A percentile compares a stretch with the other conserved stretches of the same genome.
These are phyloP conservation scores for Maniola jurtina DNA, from an alignment of 1,140 invertebrate genomes.

Conservation along the genomic window DNA sequence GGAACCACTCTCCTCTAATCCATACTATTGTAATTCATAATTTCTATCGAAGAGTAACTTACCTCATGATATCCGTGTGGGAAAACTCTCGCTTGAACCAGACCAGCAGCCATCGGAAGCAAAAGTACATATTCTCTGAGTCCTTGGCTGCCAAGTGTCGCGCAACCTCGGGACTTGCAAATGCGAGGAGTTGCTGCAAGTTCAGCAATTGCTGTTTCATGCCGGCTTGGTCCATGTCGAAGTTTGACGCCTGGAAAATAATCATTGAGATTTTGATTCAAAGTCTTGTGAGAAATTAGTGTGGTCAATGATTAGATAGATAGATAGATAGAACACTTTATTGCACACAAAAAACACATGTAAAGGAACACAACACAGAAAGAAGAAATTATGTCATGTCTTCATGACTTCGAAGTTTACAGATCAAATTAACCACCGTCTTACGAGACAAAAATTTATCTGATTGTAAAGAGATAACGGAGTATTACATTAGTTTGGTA, in stretches of 20 bases:
- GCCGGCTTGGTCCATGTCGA: constrained; percentile 97
- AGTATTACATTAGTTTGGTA: no score
- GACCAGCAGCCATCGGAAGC: constrained; percentile 95
- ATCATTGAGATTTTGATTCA: neutral
- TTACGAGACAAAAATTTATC: no score
- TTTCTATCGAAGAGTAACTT: constrained; percentile 1
- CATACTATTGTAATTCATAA: neutral
- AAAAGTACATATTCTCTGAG: constrained; percentile 99
- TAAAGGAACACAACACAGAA: no score
- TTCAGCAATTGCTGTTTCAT: constrained; percentile 96
- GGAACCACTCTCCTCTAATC: no score
- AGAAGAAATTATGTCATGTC: no score
- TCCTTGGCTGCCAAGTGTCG: constrained; percentile 94
- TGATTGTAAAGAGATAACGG: no score
- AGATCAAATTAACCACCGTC: no score
- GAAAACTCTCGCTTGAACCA: constrained; percentile 91
- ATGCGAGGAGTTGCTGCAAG: constrained; percentile 88
- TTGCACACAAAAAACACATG: no score
- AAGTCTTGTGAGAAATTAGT: no score
- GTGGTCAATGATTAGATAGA: no score
- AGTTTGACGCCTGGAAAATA: constrained; percentile 88
- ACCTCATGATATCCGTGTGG: constrained; percentile 85
- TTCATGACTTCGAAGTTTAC: no score
- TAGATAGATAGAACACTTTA: no score
- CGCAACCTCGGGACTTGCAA: constrained; percentile 91